Evolutionary conservation across 2,797 vertebrate species (phyloP).

Genomic region (Syncerus caffer): DNA sequence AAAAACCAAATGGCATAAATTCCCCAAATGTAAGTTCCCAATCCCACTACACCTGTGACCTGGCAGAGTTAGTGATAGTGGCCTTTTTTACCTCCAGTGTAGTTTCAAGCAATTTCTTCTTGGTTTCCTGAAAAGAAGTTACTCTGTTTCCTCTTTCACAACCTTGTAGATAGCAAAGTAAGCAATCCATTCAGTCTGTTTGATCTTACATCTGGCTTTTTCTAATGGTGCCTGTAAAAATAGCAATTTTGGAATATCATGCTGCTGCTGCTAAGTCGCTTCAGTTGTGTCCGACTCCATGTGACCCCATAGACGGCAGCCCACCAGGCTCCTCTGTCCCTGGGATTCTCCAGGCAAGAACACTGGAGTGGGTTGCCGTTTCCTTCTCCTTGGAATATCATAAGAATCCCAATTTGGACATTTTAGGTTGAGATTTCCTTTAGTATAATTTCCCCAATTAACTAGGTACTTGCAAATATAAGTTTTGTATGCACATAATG

Average conservation of each 20-base stretch:
- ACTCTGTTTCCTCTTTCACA: background rate
- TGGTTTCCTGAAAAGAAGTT: background rate
- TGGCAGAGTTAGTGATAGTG: too few relatives aligned
- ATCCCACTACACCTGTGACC: background rate
- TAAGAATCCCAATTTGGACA: background rate
- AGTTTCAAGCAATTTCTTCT: too few relatives aligned
- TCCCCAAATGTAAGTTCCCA: background rate
- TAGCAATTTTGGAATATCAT: background rate
- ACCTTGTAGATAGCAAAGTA: too few relatives aligned
- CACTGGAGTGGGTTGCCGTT: background rate
- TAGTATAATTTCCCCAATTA: background rate
- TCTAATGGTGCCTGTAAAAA: background rate
- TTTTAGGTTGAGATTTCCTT: background rate
- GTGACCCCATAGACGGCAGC: background rate
- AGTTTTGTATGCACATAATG: background rate
- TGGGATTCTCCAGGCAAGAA: background rate
- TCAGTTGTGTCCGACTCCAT: background rate
- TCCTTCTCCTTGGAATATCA: background rate
- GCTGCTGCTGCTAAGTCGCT: background rate
- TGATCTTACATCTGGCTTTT: background rate
- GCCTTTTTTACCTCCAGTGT: too few relatives aligned
- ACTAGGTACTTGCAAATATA: background rate
- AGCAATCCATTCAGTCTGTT: too few relatives aligned
- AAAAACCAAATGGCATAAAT: background rate
- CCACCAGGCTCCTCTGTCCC: background rate